Evolutionary conservation across 2,888 invertebrate species (phyloP).

Genomic region (Cryptocephalus primarius): DNA sequence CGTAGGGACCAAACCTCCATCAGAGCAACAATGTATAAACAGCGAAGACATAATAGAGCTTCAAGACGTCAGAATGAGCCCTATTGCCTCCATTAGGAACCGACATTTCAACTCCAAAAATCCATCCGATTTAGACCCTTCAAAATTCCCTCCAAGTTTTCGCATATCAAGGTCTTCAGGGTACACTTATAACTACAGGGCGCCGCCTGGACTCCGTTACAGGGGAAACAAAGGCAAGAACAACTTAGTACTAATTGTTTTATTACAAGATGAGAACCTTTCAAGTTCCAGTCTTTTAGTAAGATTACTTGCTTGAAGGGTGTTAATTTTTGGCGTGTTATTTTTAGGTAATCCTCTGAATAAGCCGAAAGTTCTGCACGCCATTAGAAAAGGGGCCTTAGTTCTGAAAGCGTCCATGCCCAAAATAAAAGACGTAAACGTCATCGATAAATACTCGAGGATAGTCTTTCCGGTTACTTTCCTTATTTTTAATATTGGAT

Average conservation of each 20-base stretch:
- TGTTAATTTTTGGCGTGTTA: neutral
- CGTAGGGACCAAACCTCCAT: constrained; percentile 34
- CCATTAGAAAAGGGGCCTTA: constrained; percentile 73
- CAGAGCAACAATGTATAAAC: constrained; percentile 17
- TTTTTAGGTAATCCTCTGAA: constrained; percentile 45
- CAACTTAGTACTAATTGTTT: neutral
- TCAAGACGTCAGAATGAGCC: constrained; percentile 76
- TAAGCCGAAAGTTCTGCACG: constrained; percentile 66
- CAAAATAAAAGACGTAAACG: constrained; percentile 94
- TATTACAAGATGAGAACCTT: too few relatives aligned
- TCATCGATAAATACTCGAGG: constrained; percentile 95
- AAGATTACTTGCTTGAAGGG: too few relatives aligned
- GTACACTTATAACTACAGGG: constrained; percentile 46
- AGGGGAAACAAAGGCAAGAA: constrained; percentile 40
- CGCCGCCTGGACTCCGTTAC: constrained; percentile 47
- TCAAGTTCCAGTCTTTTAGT: too few relatives aligned
- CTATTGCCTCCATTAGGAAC: constrained; percentile 66
- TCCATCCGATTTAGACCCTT: constrained; percentile 39
- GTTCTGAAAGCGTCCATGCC: constrained; percentile 83
- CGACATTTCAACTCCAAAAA: constrained; percentile 43
- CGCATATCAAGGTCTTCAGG: constrained; percentile 54
- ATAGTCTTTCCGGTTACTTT: constrained; percentile 94
- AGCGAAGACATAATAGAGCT: constrained; percentile 79
- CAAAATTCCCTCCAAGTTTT: constrained; percentile 64
- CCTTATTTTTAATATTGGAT: constrained; percentile 87